phyloP scores from a whole-genome alignment of 2,797 vertebrate genomes.

The Parotocinclus haroldoi region DNA sequence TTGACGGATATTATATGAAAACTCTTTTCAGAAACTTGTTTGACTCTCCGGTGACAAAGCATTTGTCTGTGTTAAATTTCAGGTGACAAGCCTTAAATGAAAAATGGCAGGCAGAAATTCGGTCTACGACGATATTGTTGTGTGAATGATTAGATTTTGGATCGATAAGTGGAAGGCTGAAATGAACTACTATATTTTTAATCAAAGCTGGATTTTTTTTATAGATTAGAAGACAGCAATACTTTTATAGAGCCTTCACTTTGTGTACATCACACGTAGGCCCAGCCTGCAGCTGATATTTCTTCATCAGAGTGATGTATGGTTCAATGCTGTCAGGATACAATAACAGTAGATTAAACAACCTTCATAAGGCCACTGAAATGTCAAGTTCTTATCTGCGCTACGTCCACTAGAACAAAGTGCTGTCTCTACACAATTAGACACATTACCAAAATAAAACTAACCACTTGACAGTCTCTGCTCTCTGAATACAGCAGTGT shows the following conservation, averaged over 20 bases:
- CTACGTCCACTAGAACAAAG: slow-evolving; percentile 63
- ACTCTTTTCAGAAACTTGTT: too few relatives aligned
- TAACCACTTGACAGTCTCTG: slow-evolving; percentile 49
- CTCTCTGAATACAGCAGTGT: too few relatives aligned
- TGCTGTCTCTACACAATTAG: slow-evolving; percentile 67
- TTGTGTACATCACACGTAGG: not conserved
- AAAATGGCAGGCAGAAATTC: too few relatives aligned
- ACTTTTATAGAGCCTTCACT: slow-evolving; percentile 12
- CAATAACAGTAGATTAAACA: slow-evolving; percentile 69
- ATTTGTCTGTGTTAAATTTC: too few relatives aligned
- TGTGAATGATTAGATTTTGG: too few relatives aligned
- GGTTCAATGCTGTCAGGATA: slow-evolving; percentile 66
- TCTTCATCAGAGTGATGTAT: slow-evolving; percentile 60
- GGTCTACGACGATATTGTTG: too few relatives aligned
- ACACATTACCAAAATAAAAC: slow-evolving; percentile 56
- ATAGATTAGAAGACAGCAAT: slow-evolving; percentile 18
- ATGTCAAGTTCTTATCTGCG: slow-evolving; percentile 72
- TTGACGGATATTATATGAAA: too few relatives aligned
- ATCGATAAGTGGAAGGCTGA: slow-evolving; percentile 4
- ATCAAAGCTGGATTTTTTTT: slow-evolving; percentile 19
- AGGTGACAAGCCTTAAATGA: too few relatives aligned
- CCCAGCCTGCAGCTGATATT: slow-evolving; percentile 44
- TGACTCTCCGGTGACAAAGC: too few relatives aligned
- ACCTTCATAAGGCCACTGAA: slow-evolving; percentile 74
- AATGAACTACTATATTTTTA: slow-evolving; percentile 22